Conservation (phyloP, 1,140 invertebrate species). For the Drosophila sp. region DNA sequence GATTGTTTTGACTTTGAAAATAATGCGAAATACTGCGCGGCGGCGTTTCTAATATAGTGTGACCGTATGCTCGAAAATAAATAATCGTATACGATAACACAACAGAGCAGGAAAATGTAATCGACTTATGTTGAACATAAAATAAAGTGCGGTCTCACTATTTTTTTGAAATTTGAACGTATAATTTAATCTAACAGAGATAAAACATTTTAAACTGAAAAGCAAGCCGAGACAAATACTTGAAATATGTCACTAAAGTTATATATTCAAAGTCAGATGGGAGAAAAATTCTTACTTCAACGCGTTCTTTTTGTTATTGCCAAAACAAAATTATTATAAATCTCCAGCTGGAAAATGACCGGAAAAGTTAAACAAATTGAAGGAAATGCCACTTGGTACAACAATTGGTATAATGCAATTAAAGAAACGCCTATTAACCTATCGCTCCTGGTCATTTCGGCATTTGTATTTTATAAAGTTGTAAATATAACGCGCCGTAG, state of each 20-base stretch:
- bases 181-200: too few species aligned
- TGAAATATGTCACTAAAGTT: background rate
- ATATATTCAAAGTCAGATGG: background rate
- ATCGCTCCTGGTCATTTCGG: slow-evolving; percentile 44
- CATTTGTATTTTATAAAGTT: slow-evolving; percentile 55
- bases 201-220: too few species aligned
- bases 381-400: slow-evolving; percentile 45
- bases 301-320: background rate
- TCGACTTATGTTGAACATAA: too few species aligned
- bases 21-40: slow-evolving; percentile 29
- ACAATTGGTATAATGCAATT: slow-evolving; percentile 36
- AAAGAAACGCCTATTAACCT: slow-evolving; percentile 41
- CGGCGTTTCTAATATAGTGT: slow-evolving; percentile 19
- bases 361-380: slow-evolving; percentile 9
- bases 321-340: background rate
- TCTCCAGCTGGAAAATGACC: background rate
- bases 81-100: background rate
- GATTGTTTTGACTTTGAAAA: slow-evolving; percentile 20
- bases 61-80: background rate
- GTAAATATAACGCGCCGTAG: slow-evolving; percentile 29
- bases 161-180: too few species aligned
- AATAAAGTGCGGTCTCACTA: too few species aligned
- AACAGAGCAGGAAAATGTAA: too few species aligned
- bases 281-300: background rate
- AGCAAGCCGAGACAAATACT: too few species aligned